phyloP scores from a whole-genome alignment of 2,797 vertebrate genomes.

The Darevskia mixta region DNA sequence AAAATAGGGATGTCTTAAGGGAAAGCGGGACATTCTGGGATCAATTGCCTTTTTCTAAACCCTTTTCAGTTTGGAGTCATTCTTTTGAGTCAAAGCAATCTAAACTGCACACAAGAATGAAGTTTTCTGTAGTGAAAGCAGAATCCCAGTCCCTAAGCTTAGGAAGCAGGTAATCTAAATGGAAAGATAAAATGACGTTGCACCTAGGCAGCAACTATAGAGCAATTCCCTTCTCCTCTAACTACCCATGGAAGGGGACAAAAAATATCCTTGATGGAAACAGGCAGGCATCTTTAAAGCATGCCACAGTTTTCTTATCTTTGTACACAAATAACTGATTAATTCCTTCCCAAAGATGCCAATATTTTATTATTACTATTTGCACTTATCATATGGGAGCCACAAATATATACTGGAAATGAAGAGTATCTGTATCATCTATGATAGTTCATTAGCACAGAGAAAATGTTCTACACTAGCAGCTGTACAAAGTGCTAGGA shows the following conservation, averaged over 20 bases:
- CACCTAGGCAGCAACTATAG: too few relatives aligned
- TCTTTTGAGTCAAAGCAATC: background rate
- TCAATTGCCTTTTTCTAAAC: background rate
- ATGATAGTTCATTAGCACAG: background rate
- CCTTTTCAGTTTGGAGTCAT: background rate
- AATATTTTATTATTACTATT: conserved; percentile 4
- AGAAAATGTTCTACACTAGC: conserved; percentile 28
- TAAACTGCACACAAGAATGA: background rate
- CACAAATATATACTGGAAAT: conserved; percentile 16
- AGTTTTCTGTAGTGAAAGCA: background rate
- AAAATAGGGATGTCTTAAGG: too few relatives aligned
- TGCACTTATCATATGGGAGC: conserved; percentile 9
- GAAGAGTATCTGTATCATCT: background rate
- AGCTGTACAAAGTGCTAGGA: conserved; percentile 29
- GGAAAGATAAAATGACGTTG: background rate
- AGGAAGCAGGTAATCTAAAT: too few relatives aligned
- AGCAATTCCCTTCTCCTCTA: background rate
- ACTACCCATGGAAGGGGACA: background rate
- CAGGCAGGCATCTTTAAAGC: background rate
- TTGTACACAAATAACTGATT: background rate
- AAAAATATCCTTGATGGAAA: background rate
- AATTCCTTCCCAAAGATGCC: background rate
- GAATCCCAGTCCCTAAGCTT: background rate
- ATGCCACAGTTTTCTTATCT: background rate
- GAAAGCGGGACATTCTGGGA: background rate